Conservation (phyloP, 2,888 invertebrate genomes). For the Brenthis ino region DNA sequence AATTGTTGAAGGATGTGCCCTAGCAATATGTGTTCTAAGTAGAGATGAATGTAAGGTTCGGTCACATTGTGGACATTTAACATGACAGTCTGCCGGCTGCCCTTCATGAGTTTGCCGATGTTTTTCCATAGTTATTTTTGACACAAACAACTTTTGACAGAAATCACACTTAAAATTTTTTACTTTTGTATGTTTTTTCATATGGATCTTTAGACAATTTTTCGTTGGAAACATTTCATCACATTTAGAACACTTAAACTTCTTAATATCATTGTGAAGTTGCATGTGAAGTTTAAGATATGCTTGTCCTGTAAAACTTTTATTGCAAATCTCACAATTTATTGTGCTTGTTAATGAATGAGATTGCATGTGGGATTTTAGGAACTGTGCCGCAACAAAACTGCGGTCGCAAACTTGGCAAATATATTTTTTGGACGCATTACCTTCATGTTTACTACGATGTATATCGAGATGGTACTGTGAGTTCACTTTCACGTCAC, state of each 20-base stretch:
- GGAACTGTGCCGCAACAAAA: slow-evolving; percentile 75
- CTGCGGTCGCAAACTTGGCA: slow-evolving; percentile 75
- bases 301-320: slow-evolving; percentile 75
- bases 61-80: slow-evolving; percentile 74
- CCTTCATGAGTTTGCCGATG: slow-evolving; percentile 73
- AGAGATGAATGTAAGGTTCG: slow-evolving; percentile 72
- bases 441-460: slow-evolving; percentile 74
- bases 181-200: slow-evolving; percentile 78
- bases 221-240: slow-evolving; percentile 78
- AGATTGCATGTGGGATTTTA: slow-evolving; percentile 78
- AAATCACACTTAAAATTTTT: slow-evolving; percentile 78
- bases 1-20: slow-evolving; percentile 65
- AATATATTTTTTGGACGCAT: slow-evolving; percentile 66
- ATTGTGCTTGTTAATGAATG: slow-evolving; percentile 72
- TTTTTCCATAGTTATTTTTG: slow-evolving; percentile 77
- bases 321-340: slow-evolving; percentile 73
- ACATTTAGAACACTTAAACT: slow-evolving; percentile 76
- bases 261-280: slow-evolving; percentile 74
- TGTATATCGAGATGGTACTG: slow-evolving; percentile 77
- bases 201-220: slow-evolving; percentile 74
- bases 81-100: slow-evolving; percentile 73
- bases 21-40: slow-evolving; percentile 65
- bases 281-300: slow-evolving; percentile 77
- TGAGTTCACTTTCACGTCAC: slow-evolving; percentile 76
- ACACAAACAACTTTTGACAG: slow-evolving; percentile 73